These are phyloP conservation scores for Cosmopolites sordidus DNA, from an alignment of 2,888 invertebrate genomes.

Conservation along the genomic window DNA sequence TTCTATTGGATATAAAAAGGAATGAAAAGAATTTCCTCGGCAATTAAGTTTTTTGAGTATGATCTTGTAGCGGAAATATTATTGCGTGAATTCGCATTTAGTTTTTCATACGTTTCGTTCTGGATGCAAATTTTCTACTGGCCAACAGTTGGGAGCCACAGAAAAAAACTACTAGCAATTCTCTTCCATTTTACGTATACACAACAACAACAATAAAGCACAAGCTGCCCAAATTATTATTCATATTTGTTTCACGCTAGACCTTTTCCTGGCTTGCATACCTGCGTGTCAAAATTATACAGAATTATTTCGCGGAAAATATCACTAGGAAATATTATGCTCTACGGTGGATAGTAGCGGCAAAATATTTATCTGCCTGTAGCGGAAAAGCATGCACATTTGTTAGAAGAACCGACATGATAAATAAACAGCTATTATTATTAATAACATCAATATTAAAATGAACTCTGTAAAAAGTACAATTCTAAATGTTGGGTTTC, in stretches of 20 bases:
- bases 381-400: background rate
- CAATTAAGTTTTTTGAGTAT: too few relatives aligned
- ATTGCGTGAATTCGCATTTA: too few relatives aligned
- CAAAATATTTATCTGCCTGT: constrained; percentile 1
- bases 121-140: too few relatives aligned
- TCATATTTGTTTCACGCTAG: constrained; percentile 19
- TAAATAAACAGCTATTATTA: too few relatives aligned
- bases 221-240: constrained; percentile 20
- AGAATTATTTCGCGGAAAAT: constrained; percentile 9
- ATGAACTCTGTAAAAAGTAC: too few relatives aligned
- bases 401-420: background rate
- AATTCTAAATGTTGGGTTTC: too few relatives aligned
- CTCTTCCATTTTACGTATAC: constrained; percentile 14
- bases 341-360: background rate
- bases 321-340: background rate
- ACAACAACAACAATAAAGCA: constrained; percentile 15
- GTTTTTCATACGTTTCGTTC: too few relatives aligned
- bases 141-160: too few relatives aligned
- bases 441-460: too few relatives aligned
- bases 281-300: constrained; percentile 12
- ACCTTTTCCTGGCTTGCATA: constrained; percentile 7
- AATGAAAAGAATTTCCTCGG: too few relatives aligned
- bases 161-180: constrained; percentile 16
- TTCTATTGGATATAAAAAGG: too few relatives aligned
- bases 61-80: too few relatives aligned